A percentile compares a stretch with the other conserved stretches of the same genome.
Evolutionary conservation across 2,888 invertebrate species (phyloP).

Genomic region (Caenorhabditis sp.): DNA sequence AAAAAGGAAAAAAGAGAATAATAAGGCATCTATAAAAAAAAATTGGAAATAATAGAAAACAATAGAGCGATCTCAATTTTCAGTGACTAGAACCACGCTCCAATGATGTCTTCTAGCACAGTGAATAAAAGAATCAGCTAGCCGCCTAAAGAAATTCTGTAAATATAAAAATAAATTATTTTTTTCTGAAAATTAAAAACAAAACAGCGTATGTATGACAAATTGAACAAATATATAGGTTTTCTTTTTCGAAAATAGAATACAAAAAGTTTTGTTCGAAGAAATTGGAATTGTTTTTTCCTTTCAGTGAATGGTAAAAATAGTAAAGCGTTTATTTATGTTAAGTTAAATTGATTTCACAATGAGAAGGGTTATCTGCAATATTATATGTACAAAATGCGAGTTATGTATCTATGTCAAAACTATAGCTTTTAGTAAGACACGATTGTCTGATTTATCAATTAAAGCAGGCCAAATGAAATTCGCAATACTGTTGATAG

Average conservation of each 20-base stretch:
- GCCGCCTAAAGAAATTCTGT: neutral
- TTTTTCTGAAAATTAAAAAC: neutral
- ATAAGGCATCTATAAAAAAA: neutral
- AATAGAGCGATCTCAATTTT: neutral
- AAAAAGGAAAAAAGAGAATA: neutral
- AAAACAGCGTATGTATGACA: neutral
- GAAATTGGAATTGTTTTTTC: constrained; percentile 1
- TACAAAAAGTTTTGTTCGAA: constrained; percentile 1
- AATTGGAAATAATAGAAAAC: neutral
- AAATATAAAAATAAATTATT: neutral
- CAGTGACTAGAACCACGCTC: neutral
- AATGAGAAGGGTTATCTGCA: no score
- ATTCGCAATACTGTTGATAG: constrained; percentile 35
- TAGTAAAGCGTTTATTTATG: neutral
- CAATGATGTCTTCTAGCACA: neutral
- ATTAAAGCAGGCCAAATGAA: constrained; percentile 58
- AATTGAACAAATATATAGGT: neutral
- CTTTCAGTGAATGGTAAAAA: neutral
- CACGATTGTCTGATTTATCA: constrained; percentile 46
- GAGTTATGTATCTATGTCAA: constrained; percentile 35
- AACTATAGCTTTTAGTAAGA: constrained; percentile 55
- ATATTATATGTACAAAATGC: neutral
- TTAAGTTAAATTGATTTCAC: neutral
- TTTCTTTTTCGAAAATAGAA: no score
- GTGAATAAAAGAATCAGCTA: neutral